Evolutionary conservation across 2,888 invertebrate genomes (phyloP), one percentile per base, ranked within the genome.

Genomic region (Pandemis corylana): DNA sequence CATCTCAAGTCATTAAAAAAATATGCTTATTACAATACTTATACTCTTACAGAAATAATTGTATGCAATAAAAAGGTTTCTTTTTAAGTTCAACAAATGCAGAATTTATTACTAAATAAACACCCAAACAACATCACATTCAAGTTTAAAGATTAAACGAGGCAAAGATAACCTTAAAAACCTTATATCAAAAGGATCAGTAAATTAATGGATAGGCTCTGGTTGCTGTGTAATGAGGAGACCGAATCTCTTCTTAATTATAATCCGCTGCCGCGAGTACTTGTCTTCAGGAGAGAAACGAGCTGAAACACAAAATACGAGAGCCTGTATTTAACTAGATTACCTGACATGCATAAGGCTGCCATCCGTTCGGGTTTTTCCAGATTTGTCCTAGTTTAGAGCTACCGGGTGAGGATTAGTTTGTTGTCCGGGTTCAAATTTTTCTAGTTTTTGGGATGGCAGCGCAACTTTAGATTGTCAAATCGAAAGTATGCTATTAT

Each of bases 201-300:
- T 53, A 20, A 41, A 6, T 66, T 70, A 97, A 87, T 96, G 96
- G 66, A 96, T 93, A 59, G 96, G 96, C 84, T 96, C 95, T 9
- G 98, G 96, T 84, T 97, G 96, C 86, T 99, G 98, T 12, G 98
- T 98, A 9, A 97, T 95, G 36, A 99, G 95, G 20, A 99, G 95
- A 36, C 97, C 97, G 91, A 98, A 99, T 84, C 99, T 95, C 87
- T 97, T 97, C 94, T 99, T 99, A 77, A 98, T 96, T 10, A 96
- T 97, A 78, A 99, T 96, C 82, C 99, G 95, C 82, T 99, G 97
- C 78, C 97, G 96, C 1, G 98, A 99, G 90, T 97, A 98, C 89
- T 98, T 97, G 89, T 99, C 99, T 90, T 99, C 98, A 0, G 99
- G 99, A 0, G 99, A 98, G 89, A 99, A 99, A 64, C 98, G 96